These are phyloP conservation scores for Agapetus fuscipes DNA, from an alignment of 2,888 invertebrate species.

Conservation along the genomic window DNA sequence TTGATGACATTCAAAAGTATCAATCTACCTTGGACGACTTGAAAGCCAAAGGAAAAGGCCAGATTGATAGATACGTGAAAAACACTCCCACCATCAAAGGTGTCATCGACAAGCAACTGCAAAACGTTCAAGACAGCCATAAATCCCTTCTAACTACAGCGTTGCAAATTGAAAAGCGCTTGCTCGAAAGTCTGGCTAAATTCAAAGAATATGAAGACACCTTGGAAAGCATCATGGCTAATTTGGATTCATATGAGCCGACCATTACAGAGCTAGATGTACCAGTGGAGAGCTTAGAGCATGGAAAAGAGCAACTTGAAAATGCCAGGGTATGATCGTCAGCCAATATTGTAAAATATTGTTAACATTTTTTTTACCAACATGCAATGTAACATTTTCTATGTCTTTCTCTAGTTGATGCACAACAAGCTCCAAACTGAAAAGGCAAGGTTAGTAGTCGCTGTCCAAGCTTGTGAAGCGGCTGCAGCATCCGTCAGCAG, in stretches of 20 bases:
- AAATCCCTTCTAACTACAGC: slow-evolving; percentile 83
- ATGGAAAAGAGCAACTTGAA: slow-evolving; percentile 62
- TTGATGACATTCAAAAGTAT: slow-evolving; percentile 75
- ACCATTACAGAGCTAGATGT: slow-evolving; percentile 67
- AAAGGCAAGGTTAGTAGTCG: slow-evolving; percentile 73
- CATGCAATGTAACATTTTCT: background rate
- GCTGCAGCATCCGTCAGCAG: slow-evolving; percentile 86
- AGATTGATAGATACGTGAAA: slow-evolving; percentile 69
- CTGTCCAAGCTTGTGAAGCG: slow-evolving; percentile 88
- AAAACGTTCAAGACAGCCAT: slow-evolving; percentile 90
- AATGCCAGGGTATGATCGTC: slow-evolving; percentile 57
- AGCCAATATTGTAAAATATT: too few relatives aligned
- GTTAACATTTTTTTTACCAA: background rate
- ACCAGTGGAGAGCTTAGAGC: slow-evolving; percentile 63
- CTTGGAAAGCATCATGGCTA: slow-evolving; percentile 72
- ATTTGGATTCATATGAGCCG: slow-evolving; percentile 71
- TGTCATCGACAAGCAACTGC: slow-evolving; percentile 74
- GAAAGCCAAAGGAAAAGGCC: slow-evolving; percentile 71
- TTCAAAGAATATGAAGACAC: slow-evolving; percentile 92
- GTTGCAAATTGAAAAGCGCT: slow-evolving; percentile 78
- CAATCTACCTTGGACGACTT: slow-evolving; percentile 72
- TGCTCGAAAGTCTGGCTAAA: slow-evolving; percentile 80
- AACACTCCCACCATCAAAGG: slow-evolving; percentile 64
- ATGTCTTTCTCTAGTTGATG: slow-evolving; percentile 36
- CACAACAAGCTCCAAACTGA: slow-evolving; percentile 84